These are phyloP conservation scores for Notolepis coatsorum DNA, from an alignment of 2,797 vertebrate species.

Conservation along the genomic window DNA sequence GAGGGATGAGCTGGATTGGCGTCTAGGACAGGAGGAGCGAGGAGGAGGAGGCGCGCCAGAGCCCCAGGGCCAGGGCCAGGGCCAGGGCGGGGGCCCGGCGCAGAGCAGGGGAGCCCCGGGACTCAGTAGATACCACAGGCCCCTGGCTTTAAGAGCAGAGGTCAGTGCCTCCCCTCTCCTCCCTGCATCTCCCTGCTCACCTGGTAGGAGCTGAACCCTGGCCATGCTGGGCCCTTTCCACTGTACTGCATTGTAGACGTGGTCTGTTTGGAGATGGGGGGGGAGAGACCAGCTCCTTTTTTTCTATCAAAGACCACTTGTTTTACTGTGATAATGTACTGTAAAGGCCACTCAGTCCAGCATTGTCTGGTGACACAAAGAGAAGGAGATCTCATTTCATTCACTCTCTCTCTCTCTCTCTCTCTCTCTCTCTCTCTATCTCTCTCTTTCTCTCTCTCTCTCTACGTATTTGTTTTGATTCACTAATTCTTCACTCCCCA, in stretches of 20 bases:
- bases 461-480: slow-evolving; percentile 26
- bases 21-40: slow-evolving; percentile 90
- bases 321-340: neutral
- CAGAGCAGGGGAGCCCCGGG: slow-evolving; percentile 90
- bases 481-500: slow-evolving; percentile 17
- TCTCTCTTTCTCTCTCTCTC: slow-evolving; percentile 36
- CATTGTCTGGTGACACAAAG: slow-evolving; percentile 41
- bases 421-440: slow-evolving; percentile 46
- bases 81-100: slow-evolving; percentile 77
- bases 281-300: too few species aligned
- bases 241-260: neutral
- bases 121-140: slow-evolving; percentile 91
- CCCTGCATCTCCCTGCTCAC: slow-evolving; percentile 68
- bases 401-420: slow-evolving; percentile 35
- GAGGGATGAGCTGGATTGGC: slow-evolving; percentile 97
- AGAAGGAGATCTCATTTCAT: slow-evolving; percentile 51
- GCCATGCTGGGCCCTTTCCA: slow-evolving; percentile 6
- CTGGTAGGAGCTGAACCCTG: slow-evolving; percentile 46
- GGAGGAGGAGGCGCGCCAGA: too few species aligned
- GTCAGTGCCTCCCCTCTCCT: slow-evolving; percentile 85
- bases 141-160: slow-evolving; percentile 94
- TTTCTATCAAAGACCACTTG: too few species aligned
- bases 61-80: slow-evolving; percentile 84
- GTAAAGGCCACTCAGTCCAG: slow-evolving; percentile 47
- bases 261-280: neutral